phyloP scores from a whole-genome alignment of 2,113 vertebrate species.

The Cololabis saira region DNA sequence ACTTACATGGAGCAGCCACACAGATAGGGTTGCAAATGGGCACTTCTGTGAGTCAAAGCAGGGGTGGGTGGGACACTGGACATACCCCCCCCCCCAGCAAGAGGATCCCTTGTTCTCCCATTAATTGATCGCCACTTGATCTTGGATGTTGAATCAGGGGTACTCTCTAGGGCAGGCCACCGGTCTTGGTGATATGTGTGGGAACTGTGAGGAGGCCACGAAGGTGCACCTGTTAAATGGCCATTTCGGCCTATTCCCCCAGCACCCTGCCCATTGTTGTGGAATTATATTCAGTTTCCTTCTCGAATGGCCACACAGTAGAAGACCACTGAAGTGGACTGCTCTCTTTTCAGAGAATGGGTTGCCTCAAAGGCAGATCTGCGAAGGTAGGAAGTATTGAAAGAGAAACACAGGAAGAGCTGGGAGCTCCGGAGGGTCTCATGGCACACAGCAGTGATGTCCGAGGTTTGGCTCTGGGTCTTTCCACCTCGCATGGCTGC shows the following conservation, averaged over 20 bases:
- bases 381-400: constrained; percentile 46
- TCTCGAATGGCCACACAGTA: constrained; percentile 67
- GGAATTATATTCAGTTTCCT: constrained; percentile 81
- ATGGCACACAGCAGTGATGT: constrained; percentile 39
- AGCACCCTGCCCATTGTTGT: constrained; percentile 75
- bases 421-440: constrained; percentile 11
- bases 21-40: constrained; percentile 85
- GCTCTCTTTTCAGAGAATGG: constrained; percentile 66
- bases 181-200: constrained; percentile 87
- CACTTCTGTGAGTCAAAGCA: constrained; percentile 74
- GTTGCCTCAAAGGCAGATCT: constrained; percentile 57
- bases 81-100: constrained; percentile 60
- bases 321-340: constrained; percentile 57
- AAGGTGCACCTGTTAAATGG: constrained; percentile 82
- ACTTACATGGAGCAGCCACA: constrained; percentile 77
- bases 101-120: constrained; percentile 77
- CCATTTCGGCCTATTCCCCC: constrained; percentile 63
- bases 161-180: constrained; percentile 75
- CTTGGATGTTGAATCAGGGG: constrained; percentile 78
- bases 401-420: constrained; percentile 44
- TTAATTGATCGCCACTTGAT: constrained; percentile 90
- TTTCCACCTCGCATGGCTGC: background rate
- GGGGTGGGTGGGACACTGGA: constrained; percentile 71
- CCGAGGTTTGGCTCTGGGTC: constrained; percentile 15
- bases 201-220: constrained; percentile 78